phyloP scores from a whole-genome alignment of 2,888 invertebrate species.

The Cacoxenus indagator region DNA sequence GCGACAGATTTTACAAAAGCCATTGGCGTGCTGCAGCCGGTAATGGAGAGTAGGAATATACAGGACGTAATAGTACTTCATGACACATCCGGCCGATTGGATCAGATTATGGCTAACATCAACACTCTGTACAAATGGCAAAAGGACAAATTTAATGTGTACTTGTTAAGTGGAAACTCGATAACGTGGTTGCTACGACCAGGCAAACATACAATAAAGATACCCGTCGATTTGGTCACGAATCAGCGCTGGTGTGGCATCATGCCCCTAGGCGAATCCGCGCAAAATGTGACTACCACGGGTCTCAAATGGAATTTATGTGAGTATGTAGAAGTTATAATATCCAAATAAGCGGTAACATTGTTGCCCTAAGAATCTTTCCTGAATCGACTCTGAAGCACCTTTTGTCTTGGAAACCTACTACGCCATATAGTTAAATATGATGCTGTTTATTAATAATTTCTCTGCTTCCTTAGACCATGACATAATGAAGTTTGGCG shows the following conservation, averaged over 20 bases:
- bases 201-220: conserved; percentile 78
- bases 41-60: conserved; percentile 70
- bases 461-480: conserved; percentile 73
- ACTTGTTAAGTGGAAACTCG: conserved; percentile 76
- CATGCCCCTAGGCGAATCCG: conserved; percentile 79
- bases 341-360: too few relatives aligned
- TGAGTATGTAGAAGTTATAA: conserved; percentile 71
- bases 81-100: conserved; percentile 82
- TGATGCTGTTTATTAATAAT: background rate
- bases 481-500: conserved; percentile 79
- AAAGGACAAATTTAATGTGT: conserved; percentile 73
- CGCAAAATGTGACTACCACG: conserved; percentile 77
- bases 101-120: conserved; percentile 85
- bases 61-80: conserved; percentile 77
- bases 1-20: conserved; percentile 93
- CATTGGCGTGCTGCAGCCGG: conserved; percentile 74
- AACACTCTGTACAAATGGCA: conserved; percentile 80
- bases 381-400: too few relatives aligned
- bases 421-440: background rate
- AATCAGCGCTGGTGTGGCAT: conserved; percentile 82
- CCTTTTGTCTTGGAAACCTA: too few relatives aligned
- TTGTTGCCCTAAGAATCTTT: too few relatives aligned
- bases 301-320: conserved; percentile 93
- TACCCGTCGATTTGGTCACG: conserved; percentile 75
- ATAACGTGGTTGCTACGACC: conserved; percentile 83